Percentiles rank a stretch among this genome's conserved stretches.
Evolutionary conservation across 2,888 invertebrate species (phyloP).

Genomic region (Caenorhabditis drosophilae): DNA sequence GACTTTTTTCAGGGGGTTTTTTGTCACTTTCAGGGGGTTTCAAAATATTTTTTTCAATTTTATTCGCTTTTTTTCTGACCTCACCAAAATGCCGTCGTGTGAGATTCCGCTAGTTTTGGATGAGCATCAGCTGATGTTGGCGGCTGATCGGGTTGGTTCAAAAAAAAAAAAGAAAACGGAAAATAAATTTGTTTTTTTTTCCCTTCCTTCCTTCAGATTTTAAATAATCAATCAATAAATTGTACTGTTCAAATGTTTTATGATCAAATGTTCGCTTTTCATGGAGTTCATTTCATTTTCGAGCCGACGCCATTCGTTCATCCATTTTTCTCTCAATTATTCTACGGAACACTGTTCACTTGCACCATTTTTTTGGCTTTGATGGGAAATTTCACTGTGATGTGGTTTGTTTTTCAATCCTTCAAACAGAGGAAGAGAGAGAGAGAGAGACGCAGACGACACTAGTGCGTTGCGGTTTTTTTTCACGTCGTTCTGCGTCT

Average conservation of each 20-base stretch:
- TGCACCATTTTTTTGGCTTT: slow-evolving; percentile 55
- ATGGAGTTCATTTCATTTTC: slow-evolving; percentile 25
- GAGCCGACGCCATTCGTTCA: slow-evolving; percentile 32
- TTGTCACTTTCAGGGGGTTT: too few relatives aligned
- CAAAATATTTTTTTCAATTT: too few relatives aligned
- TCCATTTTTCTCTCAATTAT: slow-evolving; percentile 35
- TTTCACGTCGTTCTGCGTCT: too few relatives aligned
- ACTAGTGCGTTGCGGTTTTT: neutral
- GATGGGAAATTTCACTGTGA: slow-evolving; percentile 92
- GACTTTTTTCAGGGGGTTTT: too few relatives aligned
- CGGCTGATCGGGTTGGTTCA: neutral
- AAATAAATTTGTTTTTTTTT: neutral
- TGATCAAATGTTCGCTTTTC: neutral
- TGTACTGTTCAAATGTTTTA: neutral
- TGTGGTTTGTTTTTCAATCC: slow-evolving; percentile 77
- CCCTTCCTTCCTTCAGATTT: too few relatives aligned
- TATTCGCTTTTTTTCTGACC: too few relatives aligned
- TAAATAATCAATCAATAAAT: too few relatives aligned
- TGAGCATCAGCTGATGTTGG: neutral
- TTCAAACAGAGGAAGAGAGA: too few relatives aligned
- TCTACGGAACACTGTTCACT: slow-evolving; percentile 59
- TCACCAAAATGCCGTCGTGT: neutral
- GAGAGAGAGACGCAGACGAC: neutral
- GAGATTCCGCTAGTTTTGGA: neutral
- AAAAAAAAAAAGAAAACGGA: neutral